Evolutionary conservation across 2,888 invertebrate species (phyloP), one percentile per base, ranked within the genome.

Genomic region (Caprella mutica): DNA sequence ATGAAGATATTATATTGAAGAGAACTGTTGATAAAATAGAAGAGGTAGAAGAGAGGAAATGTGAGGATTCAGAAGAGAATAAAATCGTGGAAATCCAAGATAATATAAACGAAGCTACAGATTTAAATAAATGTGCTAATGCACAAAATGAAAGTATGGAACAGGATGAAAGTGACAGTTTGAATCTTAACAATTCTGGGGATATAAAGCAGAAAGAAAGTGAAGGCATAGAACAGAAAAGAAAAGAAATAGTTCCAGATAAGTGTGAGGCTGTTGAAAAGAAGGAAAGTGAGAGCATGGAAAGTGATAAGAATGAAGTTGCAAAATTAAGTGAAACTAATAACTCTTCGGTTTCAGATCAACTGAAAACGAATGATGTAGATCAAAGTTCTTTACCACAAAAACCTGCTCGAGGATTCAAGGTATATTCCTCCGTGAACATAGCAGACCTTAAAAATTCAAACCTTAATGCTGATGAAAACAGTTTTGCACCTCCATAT

Each of bases 1-100:
- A 55, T 19, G 55, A 55, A 46, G 46, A 44, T 14, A 33, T 55
- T n/a, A 21, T 23, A 2, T 30, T 51, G n/a, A 33, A 33, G 21
- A 23, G n/a, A 17, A 33, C 23, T 5, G 26, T 48, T 19, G 35
- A 38, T 12, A 23, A 9, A 9, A 51, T 21, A 21, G 9, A 30
- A 14, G 35, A 30, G 33, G 17, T 29, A 3, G 39, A 40, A 21
- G 43, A 19, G 3, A 39, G 54, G 21, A 38, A 52, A 23, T n/a
- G n/a, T 12, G 43, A 33, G 24, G 30, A 2, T 14, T 17, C 48
- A 48, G 6, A 48, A 26, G 48, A 48, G n/a, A 48, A 21, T 21
- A 12, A 9, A 9, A 19, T 27, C 17, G n/a, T 14, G 2, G 23
- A 14, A 50, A 6, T 14, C 1, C 8, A 52, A 52, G 26, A 19